Percentiles rank a stretch among this genome's conserved stretches.
phyloP scores from a whole-genome alignment of 2,113 vertebrate genomes.

The Ranitomeya imitator region DNA sequence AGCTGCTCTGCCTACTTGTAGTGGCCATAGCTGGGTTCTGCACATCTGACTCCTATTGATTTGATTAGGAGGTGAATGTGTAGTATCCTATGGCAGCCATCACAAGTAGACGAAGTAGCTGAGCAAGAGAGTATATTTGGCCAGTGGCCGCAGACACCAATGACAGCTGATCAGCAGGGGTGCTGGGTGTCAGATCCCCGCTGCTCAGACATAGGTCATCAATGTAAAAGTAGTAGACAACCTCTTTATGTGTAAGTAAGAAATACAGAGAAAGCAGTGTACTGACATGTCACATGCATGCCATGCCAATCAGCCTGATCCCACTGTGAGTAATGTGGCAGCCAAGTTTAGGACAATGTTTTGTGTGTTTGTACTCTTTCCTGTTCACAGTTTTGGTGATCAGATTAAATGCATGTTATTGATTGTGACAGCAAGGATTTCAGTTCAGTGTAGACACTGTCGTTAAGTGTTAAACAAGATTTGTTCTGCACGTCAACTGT shows the following conservation, averaged over 20 bases:
- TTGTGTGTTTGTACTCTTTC: conserved; percentile 27
- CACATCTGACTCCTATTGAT: too few species aligned
- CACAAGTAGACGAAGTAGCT: too few species aligned
- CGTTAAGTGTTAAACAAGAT: conserved; percentile 44
- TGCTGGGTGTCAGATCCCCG: too few species aligned
- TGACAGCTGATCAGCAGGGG: too few species aligned
- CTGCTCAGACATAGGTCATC: too few species aligned
- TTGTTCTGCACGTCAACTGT: conserved; percentile 44
- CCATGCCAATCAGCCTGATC: neutral
- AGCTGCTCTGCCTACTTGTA: too few species aligned
- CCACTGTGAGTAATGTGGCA: neutral
- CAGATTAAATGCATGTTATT: conserved; percentile 36
- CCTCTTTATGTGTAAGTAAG: neutral
- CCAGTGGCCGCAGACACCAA: too few species aligned
- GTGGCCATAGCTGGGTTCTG: too few species aligned
- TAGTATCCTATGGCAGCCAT: too few species aligned
- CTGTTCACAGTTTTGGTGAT: conserved; percentile 2
- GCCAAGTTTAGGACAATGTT: conserved; percentile 30
- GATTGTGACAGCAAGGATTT: conserved; percentile 15
- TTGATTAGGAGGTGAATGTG: too few species aligned
- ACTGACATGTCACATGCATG: conserved; percentile 20
- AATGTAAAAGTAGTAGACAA: neutral
- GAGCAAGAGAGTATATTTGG: too few species aligned
- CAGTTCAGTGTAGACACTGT: conserved; percentile 2
- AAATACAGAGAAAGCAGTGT: neutral